A percentile compares a stretch with the other conserved stretches of the same genome.
phyloP scores from a whole-genome alignment of 2,888 invertebrate genomes.

The Pecten maximus region DNA sequence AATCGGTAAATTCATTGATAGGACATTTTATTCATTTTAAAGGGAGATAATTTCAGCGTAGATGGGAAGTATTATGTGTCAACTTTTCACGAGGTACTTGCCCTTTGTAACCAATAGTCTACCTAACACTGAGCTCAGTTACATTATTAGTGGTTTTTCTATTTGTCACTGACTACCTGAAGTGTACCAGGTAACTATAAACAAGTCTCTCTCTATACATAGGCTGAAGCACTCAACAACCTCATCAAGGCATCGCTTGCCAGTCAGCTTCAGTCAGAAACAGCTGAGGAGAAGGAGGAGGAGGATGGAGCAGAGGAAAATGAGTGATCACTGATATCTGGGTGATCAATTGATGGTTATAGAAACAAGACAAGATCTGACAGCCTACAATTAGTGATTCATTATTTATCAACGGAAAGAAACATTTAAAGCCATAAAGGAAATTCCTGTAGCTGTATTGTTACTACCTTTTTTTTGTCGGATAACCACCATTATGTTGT shows the following conservation, averaged over 20 bases:
- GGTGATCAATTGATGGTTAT: neutral
- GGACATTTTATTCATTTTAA: too few species aligned
- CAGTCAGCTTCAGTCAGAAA: constrained; percentile 72
- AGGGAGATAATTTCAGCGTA: too few species aligned
- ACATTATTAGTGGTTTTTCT: too few species aligned
- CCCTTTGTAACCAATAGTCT: too few species aligned
- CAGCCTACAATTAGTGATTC: neutral
- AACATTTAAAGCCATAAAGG: neutral
- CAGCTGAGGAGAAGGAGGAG: constrained; percentile 36
- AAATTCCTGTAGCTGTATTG: neutral
- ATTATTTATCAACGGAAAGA: neutral
- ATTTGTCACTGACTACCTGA: too few species aligned
- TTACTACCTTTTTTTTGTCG: neutral
- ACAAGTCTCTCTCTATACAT: neutral
- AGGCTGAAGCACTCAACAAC: constrained; percentile 72
- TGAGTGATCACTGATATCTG: constrained; percentile 45
- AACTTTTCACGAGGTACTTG: too few species aligned
- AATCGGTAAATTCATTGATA: too few species aligned
- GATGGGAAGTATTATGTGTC: too few species aligned
- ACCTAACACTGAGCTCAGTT: too few species aligned
- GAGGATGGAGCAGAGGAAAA: constrained; percentile 51
- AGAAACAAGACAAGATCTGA: neutral
- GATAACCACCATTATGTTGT: neutral
- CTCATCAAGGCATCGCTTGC: constrained; percentile 78
- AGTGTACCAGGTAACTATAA: too few species aligned